Conservation (phyloP, 2,888 invertebrate genomes). For the Clunio marinus region DNA sequence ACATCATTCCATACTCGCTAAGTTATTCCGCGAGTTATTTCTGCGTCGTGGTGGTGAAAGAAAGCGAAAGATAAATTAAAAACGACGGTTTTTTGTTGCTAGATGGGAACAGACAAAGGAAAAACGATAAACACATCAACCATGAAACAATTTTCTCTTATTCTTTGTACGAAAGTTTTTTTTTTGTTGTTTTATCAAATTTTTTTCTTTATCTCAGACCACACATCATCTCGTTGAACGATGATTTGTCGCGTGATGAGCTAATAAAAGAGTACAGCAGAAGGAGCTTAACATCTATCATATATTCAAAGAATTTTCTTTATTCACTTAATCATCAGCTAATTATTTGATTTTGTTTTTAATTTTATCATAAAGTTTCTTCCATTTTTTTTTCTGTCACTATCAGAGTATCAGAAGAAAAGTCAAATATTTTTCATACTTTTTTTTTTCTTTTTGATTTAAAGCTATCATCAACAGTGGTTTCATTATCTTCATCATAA, state of each 20-base stretch:
- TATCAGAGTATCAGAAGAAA: background rate
- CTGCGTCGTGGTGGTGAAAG: background rate
- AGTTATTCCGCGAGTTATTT: background rate
- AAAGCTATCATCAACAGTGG: conserved; percentile 21
- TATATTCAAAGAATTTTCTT: background rate
- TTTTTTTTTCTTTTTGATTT: conserved; percentile 30
- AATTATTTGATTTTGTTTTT: too few relatives aligned
- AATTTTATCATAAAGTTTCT: too few relatives aligned
- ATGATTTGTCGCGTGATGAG: too few relatives aligned
- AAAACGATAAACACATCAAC: too few relatives aligned
- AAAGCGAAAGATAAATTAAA: background rate
- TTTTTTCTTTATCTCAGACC: too few relatives aligned
- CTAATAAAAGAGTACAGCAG: background rate
- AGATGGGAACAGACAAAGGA: too few relatives aligned
- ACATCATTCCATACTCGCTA: background rate
- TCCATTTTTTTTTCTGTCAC: too few relatives aligned
- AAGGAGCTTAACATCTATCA: background rate
- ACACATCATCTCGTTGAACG: too few relatives aligned
- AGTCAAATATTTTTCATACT: background rate
- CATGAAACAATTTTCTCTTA: too few relatives aligned
- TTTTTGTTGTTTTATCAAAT: too few relatives aligned
- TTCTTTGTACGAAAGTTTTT: too few relatives aligned
- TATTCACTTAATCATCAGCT: background rate
- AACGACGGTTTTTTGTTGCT: too few relatives aligned
- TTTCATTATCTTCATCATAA: conserved; percentile 19